phyloP scores from a whole-genome alignment of 2,797 vertebrate species.

The Bradypodion pumilum region DNA sequence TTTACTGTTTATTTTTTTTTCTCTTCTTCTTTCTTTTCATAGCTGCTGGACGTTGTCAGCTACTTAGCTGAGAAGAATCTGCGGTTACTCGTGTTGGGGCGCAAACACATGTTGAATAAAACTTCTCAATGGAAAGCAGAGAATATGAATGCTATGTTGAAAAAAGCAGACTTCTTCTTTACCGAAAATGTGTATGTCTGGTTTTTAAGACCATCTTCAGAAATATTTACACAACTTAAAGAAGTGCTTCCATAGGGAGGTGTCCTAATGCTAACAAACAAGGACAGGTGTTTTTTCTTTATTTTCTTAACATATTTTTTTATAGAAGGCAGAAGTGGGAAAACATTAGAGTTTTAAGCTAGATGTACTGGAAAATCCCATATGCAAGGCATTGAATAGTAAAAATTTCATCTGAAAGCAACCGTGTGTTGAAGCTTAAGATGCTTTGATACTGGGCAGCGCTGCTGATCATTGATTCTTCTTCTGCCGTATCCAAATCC shows the following conservation, averaged over 20 bases:
- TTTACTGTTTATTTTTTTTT: neutral
- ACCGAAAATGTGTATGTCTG: slow-evolving; percentile 90
- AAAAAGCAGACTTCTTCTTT: slow-evolving; percentile 92
- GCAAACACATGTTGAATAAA: slow-evolving; percentile 88
- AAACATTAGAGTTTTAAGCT: neutral
- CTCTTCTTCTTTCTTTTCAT: slow-evolving; percentile 59
- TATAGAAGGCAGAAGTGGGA: neutral
- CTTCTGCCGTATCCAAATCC: no score
- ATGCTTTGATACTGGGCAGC: neutral
- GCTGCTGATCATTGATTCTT: neutral
- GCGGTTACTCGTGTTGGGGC: slow-evolving; percentile 87
- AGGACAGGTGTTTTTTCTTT: neutral
- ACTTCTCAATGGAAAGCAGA: slow-evolving; percentile 77
- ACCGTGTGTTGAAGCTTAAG: neutral
- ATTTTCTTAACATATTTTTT: neutral
- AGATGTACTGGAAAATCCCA: neutral
- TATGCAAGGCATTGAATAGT: neutral
- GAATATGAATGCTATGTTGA: slow-evolving; percentile 82
- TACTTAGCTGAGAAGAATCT: slow-evolving; percentile 77
- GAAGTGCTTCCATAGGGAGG: neutral
- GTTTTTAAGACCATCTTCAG: slow-evolving; percentile 16
- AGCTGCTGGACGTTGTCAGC: slow-evolving; percentile 86
- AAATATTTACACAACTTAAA: slow-evolving; percentile 1
- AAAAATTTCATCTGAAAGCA: neutral
- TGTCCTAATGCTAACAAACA: neutral